A percentile compares a stretch with the other conserved stretches of the same genome.
phyloP scores from a whole-genome alignment of 2,113 vertebrate genomes.

The crab-eating macaque (Macaca fascicularis) region T2T-MFA8v1.1 NC_088385.1:104317501-104318000 shows the following conservation, averaged over 20 bases:
- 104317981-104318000: slow-evolving; percentile 66
- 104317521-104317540: background rate
- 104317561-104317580: background rate
- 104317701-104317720: slow-evolving; percentile 5
- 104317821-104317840: slow-evolving; percentile 67
- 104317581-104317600: background rate
- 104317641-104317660: background rate
- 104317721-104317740: slow-evolving; percentile 22
- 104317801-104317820: slow-evolving; percentile 35
- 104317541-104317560: background rate
- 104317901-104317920: slow-evolving; percentile 63
- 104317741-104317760: background rate
- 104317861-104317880: slow-evolving; percentile 28
- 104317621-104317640: background rate
- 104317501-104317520: background rate
- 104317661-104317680: background rate
- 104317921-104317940: slow-evolving; percentile 73
- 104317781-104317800: slow-evolving; percentile 50
- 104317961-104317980: slow-evolving; percentile 75
- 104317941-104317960: slow-evolving; percentile 74
- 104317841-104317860: slow-evolving; percentile 45
- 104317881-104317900: slow-evolving; percentile 47
- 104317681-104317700: background rate
- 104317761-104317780: slow-evolving; percentile 38
- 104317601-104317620: background rate